phyloP scores from a whole-genome alignment of 2,113 vertebrate species.

The Collichthys lucidus region DNA sequence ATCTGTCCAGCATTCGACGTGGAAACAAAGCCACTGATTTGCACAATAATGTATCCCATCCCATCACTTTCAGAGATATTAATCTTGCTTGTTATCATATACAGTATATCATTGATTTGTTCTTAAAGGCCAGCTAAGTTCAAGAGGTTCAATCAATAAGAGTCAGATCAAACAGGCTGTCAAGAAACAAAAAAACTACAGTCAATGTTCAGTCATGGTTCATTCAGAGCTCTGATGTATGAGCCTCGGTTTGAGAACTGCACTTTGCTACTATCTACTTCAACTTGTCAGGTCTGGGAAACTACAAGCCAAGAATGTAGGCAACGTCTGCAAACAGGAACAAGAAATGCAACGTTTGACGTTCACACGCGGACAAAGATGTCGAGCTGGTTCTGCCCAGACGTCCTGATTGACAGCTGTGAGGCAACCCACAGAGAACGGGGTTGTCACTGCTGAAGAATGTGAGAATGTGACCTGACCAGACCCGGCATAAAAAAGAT shows the following conservation, averaged over 20 bases:
- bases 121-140: background rate
- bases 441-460: slow-evolving; percentile 66
- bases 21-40: background rate
- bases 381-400: slow-evolving; percentile 22
- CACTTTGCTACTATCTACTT: background rate
- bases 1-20: background rate
- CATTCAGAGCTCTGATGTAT: background rate
- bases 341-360: slow-evolving; percentile 14
- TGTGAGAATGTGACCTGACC: slow-evolving; percentile 72
- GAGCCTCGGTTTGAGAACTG: background rate
- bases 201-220: background rate
- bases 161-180: background rate
- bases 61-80: background rate
- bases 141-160: background rate
- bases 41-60: background rate
- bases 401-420: slow-evolving; percentile 49
- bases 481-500: slow-evolving; percentile 51
- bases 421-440: slow-evolving; percentile 41
- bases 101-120: background rate
- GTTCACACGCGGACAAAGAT: slow-evolving; percentile 28
- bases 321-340: slow-evolving; percentile 29
- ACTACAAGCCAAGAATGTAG: background rate
- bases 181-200: background rate
- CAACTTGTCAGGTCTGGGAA: background rate
- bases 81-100: background rate